A percentile compares a stretch with the other conserved stretches of the same genome.
Evolutionary conservation across 1,140 invertebrate species (phyloP).

Genomic region (Acromyrmex heyeri): DNA sequence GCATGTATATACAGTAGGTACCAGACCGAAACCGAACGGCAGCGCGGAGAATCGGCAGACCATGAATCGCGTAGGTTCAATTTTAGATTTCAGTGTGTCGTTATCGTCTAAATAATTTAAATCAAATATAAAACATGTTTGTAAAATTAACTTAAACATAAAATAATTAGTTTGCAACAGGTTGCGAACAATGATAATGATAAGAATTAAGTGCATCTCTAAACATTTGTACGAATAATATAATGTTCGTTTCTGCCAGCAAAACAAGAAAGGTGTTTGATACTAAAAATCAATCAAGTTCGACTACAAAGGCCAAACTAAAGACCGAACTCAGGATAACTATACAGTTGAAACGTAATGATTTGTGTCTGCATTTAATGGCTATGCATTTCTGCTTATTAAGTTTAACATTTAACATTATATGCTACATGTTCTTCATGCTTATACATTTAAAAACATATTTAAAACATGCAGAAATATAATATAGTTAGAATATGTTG

Average conservation of each 20-base stretch:
- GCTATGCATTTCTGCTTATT: not conserved
- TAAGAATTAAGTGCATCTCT: not conserved
- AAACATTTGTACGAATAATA: not conserved
- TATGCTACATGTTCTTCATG: not conserved
- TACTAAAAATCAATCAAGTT: conserved; percentile 9
- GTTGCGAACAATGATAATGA: not conserved
- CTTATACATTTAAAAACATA: not conserved
- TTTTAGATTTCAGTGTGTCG: conserved; percentile 52
- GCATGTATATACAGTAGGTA: conserved; percentile 38
- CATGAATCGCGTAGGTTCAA: conserved; percentile 29
- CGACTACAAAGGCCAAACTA: not conserved
- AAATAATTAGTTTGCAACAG: not conserved
- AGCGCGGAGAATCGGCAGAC: conserved; percentile 48
- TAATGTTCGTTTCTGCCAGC: not conserved
- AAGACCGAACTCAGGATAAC: not conserved
- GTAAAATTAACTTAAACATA: not conserved
- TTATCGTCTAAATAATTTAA: conserved; percentile 1
- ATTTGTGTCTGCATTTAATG: not conserved
- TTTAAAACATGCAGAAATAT: not conserved
- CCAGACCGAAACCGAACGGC: conserved; percentile 71
- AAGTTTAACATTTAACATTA: not conserved
- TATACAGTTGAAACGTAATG: too few relatives aligned
- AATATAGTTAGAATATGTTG: not conserved
- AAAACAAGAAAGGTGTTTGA: not conserved
- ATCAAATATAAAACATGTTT: not conserved